Percentiles rank a stretch among this genome's conserved stretches.
These are phyloP conservation scores for Pseudonaja textilis DNA, from an alignment of 2,113 vertebrate species.

Conservation along the genomic window DNA sequence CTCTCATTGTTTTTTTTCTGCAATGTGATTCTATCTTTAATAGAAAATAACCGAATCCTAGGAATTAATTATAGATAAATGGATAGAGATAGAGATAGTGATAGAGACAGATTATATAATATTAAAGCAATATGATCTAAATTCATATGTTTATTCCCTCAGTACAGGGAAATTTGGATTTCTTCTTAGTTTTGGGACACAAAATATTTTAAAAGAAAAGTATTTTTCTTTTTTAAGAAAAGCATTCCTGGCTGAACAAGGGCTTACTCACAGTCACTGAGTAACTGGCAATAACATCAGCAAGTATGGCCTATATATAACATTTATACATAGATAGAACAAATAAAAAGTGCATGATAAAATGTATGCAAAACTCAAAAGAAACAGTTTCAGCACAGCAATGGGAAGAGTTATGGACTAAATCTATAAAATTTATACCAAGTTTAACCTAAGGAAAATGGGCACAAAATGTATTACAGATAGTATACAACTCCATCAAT, in stretches of 20 bases:
- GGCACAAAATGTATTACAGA: neutral
- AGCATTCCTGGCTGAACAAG: neutral
- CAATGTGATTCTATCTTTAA: neutral
- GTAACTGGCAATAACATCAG: neutral
- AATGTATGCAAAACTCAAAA: neutral
- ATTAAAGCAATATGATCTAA: neutral
- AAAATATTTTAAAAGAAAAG: neutral
- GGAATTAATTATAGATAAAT: neutral
- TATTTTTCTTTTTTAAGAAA: neutral
- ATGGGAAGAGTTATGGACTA: neutral
- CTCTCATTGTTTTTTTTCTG: neutral
- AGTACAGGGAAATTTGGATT: neutral
- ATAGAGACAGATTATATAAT: neutral
- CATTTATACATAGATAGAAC: neutral
- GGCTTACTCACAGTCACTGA: neutral
- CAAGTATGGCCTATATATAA: neutral
- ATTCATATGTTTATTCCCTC: neutral
- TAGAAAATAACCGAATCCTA: constrained; percentile 5
- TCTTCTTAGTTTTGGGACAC: neutral
- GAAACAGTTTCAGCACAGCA: neutral
- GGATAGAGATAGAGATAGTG: neutral
- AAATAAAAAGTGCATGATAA: neutral
- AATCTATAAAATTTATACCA: neutral
- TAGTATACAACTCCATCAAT: neutral
- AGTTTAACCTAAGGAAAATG: neutral